Evolutionary conservation across 37 sponge, comb jelly and placozoan genomes (phyloP), one percentile per base, ranked within the genome.

Genomic region (Haliclona indistincta): DNA sequence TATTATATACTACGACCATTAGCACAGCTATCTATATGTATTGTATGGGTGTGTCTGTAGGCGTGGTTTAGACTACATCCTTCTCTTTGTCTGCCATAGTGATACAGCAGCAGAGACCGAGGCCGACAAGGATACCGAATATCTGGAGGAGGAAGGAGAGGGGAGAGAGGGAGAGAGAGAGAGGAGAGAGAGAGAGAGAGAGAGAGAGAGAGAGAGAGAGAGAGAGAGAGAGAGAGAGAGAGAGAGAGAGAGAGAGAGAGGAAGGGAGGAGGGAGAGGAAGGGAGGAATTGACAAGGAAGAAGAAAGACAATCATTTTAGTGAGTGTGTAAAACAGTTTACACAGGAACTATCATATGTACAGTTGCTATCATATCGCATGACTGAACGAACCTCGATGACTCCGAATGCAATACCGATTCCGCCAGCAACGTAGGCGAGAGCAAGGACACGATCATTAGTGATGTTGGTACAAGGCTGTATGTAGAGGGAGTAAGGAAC

Each of bases 101-200:
- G 37, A 80, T 69, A 47, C 70, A 62, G 38, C 71, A 80, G 47
- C 60, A 61, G 35, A 80, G 71, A 60, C 58, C 23, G 22, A 80
- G 42, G 38, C 58, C 70, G 8, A 80, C 17, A 38, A 80, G n/a
- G 1, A 80, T 32, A 40, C 80, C 80, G 60, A 70, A 19, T 28
- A 70, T 69, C 80, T 80, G 62, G 15, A 29, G 17, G 15, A 22
- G 26, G 56, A 55, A 8, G 65, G 65, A 8, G 6, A 37, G 65
- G 6, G 30, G 6, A 37, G 6, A 64, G 65, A 8, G 65, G 34
- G 65, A 28, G 65, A 15, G 65, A 8, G 65, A 64, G 34, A 37
- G 65, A 64, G 65, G 34, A 15, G n/a, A 30, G 61, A 58, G 61
- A 58, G 22, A 58, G 61, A 58, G 61, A 13, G 61, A 58, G 61